These are phyloP conservation scores for Theodoxus fluviatilis DNA, from an alignment of 2,888 invertebrate species.

Conservation along the genomic window DNA sequence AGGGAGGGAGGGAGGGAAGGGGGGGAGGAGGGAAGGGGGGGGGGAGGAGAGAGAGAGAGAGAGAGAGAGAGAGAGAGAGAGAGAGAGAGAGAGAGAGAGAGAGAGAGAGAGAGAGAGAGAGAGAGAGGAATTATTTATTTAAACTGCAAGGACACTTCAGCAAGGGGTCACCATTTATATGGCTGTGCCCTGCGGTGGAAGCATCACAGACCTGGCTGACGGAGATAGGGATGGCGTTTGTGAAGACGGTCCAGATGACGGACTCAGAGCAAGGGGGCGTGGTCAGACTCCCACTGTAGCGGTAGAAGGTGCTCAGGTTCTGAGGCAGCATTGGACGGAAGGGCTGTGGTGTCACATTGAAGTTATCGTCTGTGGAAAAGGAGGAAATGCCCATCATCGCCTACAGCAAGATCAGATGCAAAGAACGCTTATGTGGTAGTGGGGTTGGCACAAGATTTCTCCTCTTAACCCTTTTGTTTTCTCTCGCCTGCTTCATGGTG, in stretches of 20 bases:
- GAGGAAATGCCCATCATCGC: too few relatives aligned
- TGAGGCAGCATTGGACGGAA: slow-evolving; percentile 25
- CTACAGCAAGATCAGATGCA: too few relatives aligned
- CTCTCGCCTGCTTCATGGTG: too few relatives aligned
- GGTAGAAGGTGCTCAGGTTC: slow-evolving; percentile 42
- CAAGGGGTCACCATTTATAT: background rate
- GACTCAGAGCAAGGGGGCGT: slow-evolving; percentile 32
- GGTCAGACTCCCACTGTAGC: slow-evolving; percentile 48
- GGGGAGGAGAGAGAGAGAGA: slow-evolving; percentile 10
- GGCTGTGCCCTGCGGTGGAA: background rate
- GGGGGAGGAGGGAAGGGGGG: slow-evolving; percentile 5
- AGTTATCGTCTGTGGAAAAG: too few relatives aligned
- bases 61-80: too few relatives aligned
- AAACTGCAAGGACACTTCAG: background rate
- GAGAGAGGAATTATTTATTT: background rate
- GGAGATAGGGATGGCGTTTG: too few relatives aligned
- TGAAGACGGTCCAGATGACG: slow-evolving; percentile 56
- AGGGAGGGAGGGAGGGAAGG: background rate
- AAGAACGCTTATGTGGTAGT: too few relatives aligned
- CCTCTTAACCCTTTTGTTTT: too few relatives aligned
- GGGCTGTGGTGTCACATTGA: too few relatives aligned
- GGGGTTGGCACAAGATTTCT: too few relatives aligned
- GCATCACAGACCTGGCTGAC: background rate
- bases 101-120: slow-evolving; percentile 5
- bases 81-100: too few relatives aligned